phyloP scores from a whole-genome alignment of 1,140 invertebrate genomes.

The Holotrichia oblita region DNA sequence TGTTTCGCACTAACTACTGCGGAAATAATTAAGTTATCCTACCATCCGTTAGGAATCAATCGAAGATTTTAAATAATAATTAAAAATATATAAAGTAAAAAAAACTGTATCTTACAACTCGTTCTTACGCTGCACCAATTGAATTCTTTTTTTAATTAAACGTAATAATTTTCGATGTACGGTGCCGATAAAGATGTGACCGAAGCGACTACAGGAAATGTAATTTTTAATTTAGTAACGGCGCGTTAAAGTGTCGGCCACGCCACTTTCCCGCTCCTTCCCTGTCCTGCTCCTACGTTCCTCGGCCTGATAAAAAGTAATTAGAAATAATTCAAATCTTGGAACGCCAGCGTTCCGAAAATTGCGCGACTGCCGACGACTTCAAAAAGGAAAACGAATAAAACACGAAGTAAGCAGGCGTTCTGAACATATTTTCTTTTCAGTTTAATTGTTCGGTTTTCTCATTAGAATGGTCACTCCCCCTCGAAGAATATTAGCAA shows the following conservation, averaged over 20 bases:
- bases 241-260: not conserved
- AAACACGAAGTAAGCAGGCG: not conserved
- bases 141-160: slow-evolving; percentile 30
- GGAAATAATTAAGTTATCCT: no score
- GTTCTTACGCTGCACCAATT: not conserved
- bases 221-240: slow-evolving; percentile 36
- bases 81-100: no score
- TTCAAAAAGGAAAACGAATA: not conserved
- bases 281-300: not conserved
- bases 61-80: no score
- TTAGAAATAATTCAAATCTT: slow-evolving; percentile 37
- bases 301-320: slow-evolving; percentile 26
- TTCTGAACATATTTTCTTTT: slow-evolving; percentile 17
- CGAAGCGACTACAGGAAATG: slow-evolving; percentile 28
- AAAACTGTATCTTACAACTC: not conserved
- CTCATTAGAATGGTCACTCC: not conserved
- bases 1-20: no score
- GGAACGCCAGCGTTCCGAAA: slow-evolving; percentile 28
- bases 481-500: not conserved
- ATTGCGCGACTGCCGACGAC: not conserved
- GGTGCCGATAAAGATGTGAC: slow-evolving; percentile 27
- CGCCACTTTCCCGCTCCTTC: not conserved
- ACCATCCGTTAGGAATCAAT: no score
- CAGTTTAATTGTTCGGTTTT: slow-evolving; percentile 16
- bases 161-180: slow-evolving; percentile 31